Evolutionary conservation across 30 jellyfish, hydroid and myxozoan genomes (phyloP).

Genomic region (Calvadosia cruxmelitensis): DNA sequence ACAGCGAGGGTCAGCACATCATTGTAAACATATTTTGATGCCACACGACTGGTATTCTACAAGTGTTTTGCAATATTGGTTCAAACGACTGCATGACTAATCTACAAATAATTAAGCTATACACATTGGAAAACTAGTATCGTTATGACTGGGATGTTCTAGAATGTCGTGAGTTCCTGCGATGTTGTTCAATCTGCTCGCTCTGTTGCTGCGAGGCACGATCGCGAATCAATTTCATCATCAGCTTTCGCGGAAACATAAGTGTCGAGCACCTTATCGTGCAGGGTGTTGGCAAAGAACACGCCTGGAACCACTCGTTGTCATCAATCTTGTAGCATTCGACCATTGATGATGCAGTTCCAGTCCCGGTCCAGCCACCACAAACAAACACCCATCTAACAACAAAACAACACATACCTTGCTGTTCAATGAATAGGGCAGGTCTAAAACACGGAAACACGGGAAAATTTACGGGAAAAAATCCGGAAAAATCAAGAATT

Average conservation of each 20-base stretch:
- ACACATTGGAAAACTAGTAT: no score
- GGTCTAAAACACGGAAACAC: no score
- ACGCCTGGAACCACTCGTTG: slow-evolving; percentile 42
- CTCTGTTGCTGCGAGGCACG: neutral
- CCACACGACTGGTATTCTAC: no score
- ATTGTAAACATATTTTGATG: no score
- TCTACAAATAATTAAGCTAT: no score
- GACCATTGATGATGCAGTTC: slow-evolving; percentile 57
- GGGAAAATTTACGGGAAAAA: no score
- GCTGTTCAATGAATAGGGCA: neutral
- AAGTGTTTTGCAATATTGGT: no score
- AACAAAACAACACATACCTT: neutral
- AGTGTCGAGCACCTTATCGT: slow-evolving; percentile 67
- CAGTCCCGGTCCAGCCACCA: slow-evolving; percentile 92
- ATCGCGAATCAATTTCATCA: slow-evolving; percentile 20
- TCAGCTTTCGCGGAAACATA: slow-evolving; percentile 64
- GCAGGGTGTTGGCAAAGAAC: slow-evolving; percentile 84
- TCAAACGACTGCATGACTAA: no score
- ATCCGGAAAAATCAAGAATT: no score
- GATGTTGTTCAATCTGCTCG: neutral
- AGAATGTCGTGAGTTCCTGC: neutral
- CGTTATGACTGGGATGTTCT: neutral
- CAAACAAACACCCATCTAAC: slow-evolving; percentile 74
- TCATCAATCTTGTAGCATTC: slow-evolving; percentile 63
- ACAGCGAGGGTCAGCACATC: no score